phyloP scores from a whole-genome alignment of 2,888 invertebrate genomes.

The Phengaris alcon region DNA sequence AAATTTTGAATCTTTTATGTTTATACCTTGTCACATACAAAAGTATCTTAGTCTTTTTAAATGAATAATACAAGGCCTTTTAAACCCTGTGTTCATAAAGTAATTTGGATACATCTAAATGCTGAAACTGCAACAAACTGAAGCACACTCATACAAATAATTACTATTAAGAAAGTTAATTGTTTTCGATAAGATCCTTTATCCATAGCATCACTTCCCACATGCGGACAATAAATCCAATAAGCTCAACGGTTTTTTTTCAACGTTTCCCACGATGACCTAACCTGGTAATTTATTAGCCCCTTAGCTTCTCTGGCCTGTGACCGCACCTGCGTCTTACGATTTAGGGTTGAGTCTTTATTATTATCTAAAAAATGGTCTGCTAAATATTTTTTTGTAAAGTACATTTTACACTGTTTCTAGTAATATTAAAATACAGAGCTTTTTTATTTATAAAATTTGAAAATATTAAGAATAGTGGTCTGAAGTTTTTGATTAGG shows the following conservation, averaged over 20 bases:
- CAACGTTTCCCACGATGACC: conserved; percentile 75
- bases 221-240: conserved; percentile 29
- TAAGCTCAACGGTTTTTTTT: conserved; percentile 52
- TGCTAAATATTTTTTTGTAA: background rate
- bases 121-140: no score
- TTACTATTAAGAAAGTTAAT: background rate
- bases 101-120: no score
- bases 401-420: no score
- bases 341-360: conserved; percentile 57
- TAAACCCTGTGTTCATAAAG: no score
- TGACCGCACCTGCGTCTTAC: conserved; percentile 73
- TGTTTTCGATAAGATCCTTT: conserved; percentile 7
- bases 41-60: no score
- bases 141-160: no score
- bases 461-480: background rate
- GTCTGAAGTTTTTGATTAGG: no score
- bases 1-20: no score
- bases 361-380: background rate
- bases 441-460: background rate
- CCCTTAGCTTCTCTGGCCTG: conserved; percentile 61
- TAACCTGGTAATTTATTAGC: conserved; percentile 73
- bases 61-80: no score
- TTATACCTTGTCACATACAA: background rate
- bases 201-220: conserved; percentile 10
- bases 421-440: background rate